Evolutionary conservation across 2,113 vertebrate species (phyloP).

Genomic region (Semnopithecus entellus): DNA sequence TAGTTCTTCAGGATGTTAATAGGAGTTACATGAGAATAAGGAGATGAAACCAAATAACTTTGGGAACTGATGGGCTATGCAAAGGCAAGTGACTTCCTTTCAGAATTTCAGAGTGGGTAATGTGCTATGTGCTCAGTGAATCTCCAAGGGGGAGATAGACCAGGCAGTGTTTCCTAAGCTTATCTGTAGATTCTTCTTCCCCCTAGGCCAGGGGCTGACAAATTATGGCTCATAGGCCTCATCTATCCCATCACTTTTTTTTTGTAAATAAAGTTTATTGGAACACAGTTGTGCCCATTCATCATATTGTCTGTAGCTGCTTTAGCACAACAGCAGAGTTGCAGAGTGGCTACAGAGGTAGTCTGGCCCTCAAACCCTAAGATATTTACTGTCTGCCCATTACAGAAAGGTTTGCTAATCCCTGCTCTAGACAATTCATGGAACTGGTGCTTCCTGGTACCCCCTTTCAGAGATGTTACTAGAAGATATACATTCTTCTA

Average conservation of each 20-base stretch:
- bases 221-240: neutral
- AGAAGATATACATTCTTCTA: neutral
- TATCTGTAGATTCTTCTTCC: neutral
- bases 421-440: neutral
- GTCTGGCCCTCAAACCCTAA: neutral
- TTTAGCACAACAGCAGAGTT: neutral
- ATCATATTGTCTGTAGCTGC: neutral
- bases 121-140: neutral
- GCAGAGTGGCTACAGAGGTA: neutral
- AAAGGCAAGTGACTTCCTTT: neutral
- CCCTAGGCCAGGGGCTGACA: neutral
- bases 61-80: slow-evolving; percentile 6
- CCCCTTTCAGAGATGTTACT: neutral
- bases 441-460: neutral
- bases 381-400: neutral
- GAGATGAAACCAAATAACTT: neutral
- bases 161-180: neutral
- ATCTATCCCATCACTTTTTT: neutral
- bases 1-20: slow-evolving; percentile 15
- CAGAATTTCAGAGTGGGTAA: neutral
- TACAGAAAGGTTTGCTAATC: neutral
- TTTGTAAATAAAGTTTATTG: slow-evolving; percentile 19
- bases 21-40: slow-evolving; percentile 14
- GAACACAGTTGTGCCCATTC: neutral
- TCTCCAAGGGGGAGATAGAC: neutral